A percentile compares a stretch with the other conserved stretches of the same genome.
Evolutionary conservation across 2,113 vertebrate species (phyloP).

Genomic region (Orycteropus afer): DNA sequence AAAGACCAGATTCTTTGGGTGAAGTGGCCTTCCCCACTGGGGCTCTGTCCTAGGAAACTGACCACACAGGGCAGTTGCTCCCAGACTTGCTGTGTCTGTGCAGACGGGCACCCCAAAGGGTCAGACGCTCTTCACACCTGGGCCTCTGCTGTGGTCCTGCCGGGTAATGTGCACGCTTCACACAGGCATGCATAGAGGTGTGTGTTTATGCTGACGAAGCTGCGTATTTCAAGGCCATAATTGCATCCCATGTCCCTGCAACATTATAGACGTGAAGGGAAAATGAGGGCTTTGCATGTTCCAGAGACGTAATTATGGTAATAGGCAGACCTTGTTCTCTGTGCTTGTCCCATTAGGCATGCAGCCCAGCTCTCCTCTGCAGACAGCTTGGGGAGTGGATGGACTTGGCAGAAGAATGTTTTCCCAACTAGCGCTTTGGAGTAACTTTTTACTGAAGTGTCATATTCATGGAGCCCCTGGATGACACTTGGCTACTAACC

Average conservation of each 20-base stretch:
- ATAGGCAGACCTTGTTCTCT: constrained; percentile 41
- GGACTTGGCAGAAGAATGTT: neutral
- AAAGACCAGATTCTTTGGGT: neutral
- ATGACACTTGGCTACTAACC: neutral
- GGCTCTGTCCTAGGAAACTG: neutral
- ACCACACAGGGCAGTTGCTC: neutral
- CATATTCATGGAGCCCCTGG: neutral
- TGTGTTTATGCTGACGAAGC: constrained; percentile 46
- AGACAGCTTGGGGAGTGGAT: neutral
- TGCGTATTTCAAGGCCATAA: constrained; percentile 58
- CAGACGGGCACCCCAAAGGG: neutral
- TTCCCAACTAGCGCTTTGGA: neutral
- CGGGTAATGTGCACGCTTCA: neutral
- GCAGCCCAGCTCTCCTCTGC: neutral
- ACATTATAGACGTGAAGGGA: constrained; percentile 64
- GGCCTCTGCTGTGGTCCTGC: neutral
- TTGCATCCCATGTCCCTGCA: constrained; percentile 57
- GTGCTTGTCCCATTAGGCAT: constrained; percentile 14
- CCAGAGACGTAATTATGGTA: constrained; percentile 66
- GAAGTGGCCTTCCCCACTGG: neutral
- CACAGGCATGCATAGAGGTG: neutral
- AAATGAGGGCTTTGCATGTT: constrained; percentile 64
- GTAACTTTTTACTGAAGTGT: neutral
- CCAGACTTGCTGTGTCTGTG: neutral
- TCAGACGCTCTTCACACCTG: neutral